phyloP scores from a whole-genome alignment of 2,797 vertebrate species.

The Bucorvus abyssinicus region DNA sequence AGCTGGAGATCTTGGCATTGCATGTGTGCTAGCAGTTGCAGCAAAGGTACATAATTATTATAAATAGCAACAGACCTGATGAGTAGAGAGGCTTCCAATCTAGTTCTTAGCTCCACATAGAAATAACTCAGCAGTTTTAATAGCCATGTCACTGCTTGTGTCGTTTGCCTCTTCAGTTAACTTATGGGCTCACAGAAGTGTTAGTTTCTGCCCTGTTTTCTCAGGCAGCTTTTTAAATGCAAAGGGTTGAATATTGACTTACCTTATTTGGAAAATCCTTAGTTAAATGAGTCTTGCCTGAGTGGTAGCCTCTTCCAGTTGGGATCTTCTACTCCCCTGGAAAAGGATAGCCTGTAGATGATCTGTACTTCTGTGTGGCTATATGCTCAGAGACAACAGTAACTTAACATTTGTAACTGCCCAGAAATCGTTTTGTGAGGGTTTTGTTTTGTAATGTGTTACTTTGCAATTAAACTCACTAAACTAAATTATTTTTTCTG shows the following conservation, averaged over 20 bases:
- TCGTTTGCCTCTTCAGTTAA: constrained; percentile 1
- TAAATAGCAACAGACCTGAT: neutral
- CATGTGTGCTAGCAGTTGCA: constrained; percentile 87
- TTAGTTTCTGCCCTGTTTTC: neutral
- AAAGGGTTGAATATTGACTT: neutral
- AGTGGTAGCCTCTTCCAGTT: neutral
- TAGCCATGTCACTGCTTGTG: neutral
- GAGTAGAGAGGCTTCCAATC: neutral
- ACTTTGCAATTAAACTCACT: neutral
- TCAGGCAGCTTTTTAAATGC: constrained; percentile 4
- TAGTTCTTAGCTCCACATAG: neutral
- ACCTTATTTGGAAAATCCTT: neutral
- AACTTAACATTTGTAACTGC: neutral
- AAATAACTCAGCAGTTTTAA: neutral
- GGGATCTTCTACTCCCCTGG: neutral
- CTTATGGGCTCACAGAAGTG: neutral
- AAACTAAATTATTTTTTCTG: neutral
- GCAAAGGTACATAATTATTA: constrained; percentile 82
- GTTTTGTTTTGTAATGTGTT: neutral
- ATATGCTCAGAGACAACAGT: neutral
- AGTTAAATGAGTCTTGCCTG: neutral
- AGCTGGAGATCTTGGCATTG: constrained; percentile 91
- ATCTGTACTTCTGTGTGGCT: neutral
- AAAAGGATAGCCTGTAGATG: neutral
- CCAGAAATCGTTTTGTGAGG: neutral